Evolutionary conservation across 2,113 vertebrate species (phyloP), one percentile per base, ranked within the genome.

Genomic region (Oreochromis aureus): DNA sequence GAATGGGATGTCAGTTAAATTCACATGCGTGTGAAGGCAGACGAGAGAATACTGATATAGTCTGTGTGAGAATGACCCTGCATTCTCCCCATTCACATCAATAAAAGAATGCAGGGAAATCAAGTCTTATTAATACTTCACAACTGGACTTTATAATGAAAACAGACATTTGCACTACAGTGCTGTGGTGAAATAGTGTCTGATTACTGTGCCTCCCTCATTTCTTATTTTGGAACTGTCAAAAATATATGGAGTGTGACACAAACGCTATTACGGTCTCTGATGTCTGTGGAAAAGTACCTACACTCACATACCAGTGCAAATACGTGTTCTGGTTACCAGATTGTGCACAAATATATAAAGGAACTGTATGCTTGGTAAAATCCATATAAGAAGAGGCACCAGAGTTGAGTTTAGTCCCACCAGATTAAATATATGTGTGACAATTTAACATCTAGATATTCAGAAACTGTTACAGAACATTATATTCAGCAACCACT

Each of bases 181-280:
- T 0, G 5, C 24, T 30, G 0, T 30, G 22, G 15, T 27, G 41
- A 76, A 24, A 48, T 48, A 30, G 0, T 0, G 9, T 76, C 9
- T 46, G 69, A 48, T 76, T 48, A 48, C 71, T 48, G 44, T 0
- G 15, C 41, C 44, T 48, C 41, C 24, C 0, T 76, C 4, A 76
- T 48, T 76, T 76, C 41, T 19, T 2, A 30, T 76, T 76, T 5
- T 27, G 71, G 71, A 76, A 76, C 24, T 48, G 71, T 76, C 44
- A 11, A 30, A 48, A 48, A 76, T 48, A 76, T 76, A 19, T 30
- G 71, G 39, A 46, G 69, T 73, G 69, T 73, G 69, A 27, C 69
- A 46, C 69, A 46, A 73, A 73, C 22, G 3, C 39, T 46, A 44
- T 46, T 0, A 73, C 1, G 0, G 69, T 46, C 69, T 46, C 22